Base-by-base conservation (phyloP, 2,113 vertebrate genomes). In the Syrmaticus mikado region DNA sequence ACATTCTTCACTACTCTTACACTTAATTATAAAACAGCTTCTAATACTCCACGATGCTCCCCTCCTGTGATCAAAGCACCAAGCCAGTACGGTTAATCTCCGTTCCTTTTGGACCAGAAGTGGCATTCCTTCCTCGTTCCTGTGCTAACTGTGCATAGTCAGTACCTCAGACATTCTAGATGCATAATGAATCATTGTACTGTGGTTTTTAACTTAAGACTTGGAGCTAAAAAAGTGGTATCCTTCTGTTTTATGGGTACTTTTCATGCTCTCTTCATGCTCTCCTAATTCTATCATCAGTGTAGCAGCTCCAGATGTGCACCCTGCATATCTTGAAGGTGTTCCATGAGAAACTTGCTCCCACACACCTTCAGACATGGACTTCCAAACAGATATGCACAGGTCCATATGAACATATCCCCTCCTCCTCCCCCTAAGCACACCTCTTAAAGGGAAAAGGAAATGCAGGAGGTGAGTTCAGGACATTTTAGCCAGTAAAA, bases 271-370 rank as follows among this genome's bases (percentile, higher is more conserved):
- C 60, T 27, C 76, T 73, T 79, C 5, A 3, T 46, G 64, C 38
- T 85, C 22, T 82, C 64, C 70, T 76, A 93, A 92, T 79, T 77
- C 68, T 85, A 34, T 57, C 55, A 55, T 85, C 80, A 64, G 20
- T 82, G 81, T 24, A 68, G 78, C 64, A 64, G 82, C 76, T 89
- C 83, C 92, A 95, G 94, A 92, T 82, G 89, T 80, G 55, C 71
- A 52, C 86, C 62, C 86, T 72, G 40, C 38, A 71, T 84, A 3
- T 53, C 38, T 60, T 67, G 34, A 74, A 76, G 46, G 52, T 85
- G 27, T 2, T 3, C 40, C 48, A 38, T 15, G 14, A 73, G 64
- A 94, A 87, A 89, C 30, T 77, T 77, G 22, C 21, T 92, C 61
- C 40, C 45, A 80, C 30, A 30, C 61, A 40, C 62, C 62, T 91